phyloP scores from a whole-genome alignment of 2,113 vertebrate genomes.

The Eulacestoma nigropectus region DNA sequence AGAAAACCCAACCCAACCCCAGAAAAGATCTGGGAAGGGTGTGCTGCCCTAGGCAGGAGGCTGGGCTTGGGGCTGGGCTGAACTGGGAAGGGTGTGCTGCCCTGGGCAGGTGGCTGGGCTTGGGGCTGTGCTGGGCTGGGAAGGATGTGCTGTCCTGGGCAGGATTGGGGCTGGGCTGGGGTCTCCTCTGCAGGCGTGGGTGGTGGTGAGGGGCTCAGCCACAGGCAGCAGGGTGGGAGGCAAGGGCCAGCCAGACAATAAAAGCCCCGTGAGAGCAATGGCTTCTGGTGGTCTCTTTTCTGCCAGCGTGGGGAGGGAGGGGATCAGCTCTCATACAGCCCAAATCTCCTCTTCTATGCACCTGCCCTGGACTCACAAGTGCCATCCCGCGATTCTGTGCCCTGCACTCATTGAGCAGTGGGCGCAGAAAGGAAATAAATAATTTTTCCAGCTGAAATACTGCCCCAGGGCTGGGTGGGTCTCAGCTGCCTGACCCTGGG shows the following conservation, averaged over 20 bases:
- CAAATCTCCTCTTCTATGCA: background rate
- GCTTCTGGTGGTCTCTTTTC: conserved; percentile 4
- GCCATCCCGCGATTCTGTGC: fast-evolving
- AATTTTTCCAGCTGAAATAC: background rate
- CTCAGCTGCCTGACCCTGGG: background rate
- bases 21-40: fast-evolving
- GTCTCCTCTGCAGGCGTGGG: fast-evolving
- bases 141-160: background rate
- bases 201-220: background rate
- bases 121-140: background rate
- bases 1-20: no score
- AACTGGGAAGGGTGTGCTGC: background rate
- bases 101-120: background rate
- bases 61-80: background rate
- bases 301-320: background rate
- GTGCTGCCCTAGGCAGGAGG: background rate
- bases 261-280: conserved; percentile 24
- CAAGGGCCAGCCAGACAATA: background rate
- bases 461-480: background rate
- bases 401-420: fast-evolving
- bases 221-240: fast-evolving
- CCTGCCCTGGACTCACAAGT: background rate
- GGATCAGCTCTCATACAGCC: background rate
- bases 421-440: background rate
- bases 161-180: background rate